Base-by-base conservation (phyloP, 2,113 vertebrate genomes). In the Mionectes macconnelli region DNA sequence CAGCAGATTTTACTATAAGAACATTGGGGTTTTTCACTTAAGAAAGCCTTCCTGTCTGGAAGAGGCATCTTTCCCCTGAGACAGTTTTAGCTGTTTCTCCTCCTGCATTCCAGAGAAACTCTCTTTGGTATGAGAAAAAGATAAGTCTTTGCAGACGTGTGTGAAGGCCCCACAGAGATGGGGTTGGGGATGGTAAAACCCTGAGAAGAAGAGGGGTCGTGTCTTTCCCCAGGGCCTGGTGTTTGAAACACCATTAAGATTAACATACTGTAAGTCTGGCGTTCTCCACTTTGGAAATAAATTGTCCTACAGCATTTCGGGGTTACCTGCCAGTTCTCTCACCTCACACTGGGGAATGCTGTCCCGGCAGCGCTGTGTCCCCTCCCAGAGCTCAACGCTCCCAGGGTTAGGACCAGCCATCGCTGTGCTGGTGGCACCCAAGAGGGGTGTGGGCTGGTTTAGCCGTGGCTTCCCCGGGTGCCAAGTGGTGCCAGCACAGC, bases 361-460 rank as follows among this genome's bases (percentile, higher is more conserved):
- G n/a, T 33, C 76, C 52, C 2, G 4, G 6, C 59, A 72, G 60
- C 0, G 1, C 67, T 23, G 21, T 1, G 0, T 40, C 33, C 37
- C 31, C 24, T 77, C 69, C 57, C 4, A 5, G 30, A 56, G 4
- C 33, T 81, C 42, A 17, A 73, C 55, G 10, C 83, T 28, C 0
- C 5, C 2, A 0, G 8, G 42, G 22, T 64, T 47, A 87, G 80
- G 59, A 57, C 23, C 72, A 35, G 18, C 72, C 10, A 3, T 25
- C 70, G 5, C 49, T 7, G 5, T 67, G 40, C 47, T 89, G 89
- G 56, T 39, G 63, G 77, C 53, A 14, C 31, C 27, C 81, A 33
- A 44, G 45, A 82, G 56, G 67, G 39, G 17, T 16, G 37, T 24
- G 92, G 87, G 62, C 53, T 95, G 84, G 28, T 23, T 50, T 40